Percentiles rank a stretch among this genome's conserved stretches.
These are phyloP conservation scores for Oophaga pumilio DNA, from an alignment of 2,113 vertebrate species.

Conservation along the genomic window DNA sequence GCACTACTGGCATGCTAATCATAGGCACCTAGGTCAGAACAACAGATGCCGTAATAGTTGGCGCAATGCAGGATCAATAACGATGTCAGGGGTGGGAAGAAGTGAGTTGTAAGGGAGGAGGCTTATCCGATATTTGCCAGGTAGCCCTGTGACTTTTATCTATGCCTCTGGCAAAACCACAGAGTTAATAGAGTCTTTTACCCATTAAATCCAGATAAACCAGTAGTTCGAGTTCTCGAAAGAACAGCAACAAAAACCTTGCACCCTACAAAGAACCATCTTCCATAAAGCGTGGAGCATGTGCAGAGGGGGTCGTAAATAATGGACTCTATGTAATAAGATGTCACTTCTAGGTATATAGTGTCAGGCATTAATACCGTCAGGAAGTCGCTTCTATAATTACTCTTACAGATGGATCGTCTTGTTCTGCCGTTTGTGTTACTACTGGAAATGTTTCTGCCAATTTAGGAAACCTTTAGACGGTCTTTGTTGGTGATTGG, in stretches of 20 bases:
- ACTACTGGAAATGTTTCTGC: not conserved
- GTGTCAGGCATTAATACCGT: not conserved
- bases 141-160: not conserved
- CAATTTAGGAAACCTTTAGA: not conserved
- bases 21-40: too few species aligned
- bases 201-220: not conserved
- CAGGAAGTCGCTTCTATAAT: not conserved
- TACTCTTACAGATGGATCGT: not conserved
- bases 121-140: not conserved
- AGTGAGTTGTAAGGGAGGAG: not conserved
- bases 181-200: not conserved
- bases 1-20: too few species aligned
- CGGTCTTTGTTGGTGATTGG: not conserved
- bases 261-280: not conserved
- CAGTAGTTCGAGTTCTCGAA: not conserved
- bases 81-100: not conserved
- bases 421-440: not conserved
- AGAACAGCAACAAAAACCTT: not conserved
- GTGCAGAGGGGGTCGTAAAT: not conserved
- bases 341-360: not conserved
- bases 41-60: too few species aligned
- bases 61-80: too few species aligned
- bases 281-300: not conserved
- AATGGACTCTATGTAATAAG: not conserved
- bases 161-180: not conserved